Conservation (phyloP, 2,797 vertebrate genomes). For the Thripadectes ignobilis region DNA sequence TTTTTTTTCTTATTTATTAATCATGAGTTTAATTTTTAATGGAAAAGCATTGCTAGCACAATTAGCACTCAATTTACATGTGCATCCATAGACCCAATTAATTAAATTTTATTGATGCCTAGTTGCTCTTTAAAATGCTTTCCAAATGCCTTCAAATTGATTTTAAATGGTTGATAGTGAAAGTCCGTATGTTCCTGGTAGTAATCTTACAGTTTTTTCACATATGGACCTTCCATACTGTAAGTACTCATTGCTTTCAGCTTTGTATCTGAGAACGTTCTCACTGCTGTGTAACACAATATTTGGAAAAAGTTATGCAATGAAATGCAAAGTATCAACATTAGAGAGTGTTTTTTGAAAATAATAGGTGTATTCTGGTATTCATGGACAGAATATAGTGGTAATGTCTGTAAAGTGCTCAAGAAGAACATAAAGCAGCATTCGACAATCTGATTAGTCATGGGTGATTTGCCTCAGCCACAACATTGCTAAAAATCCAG, state of each 20-base stretch:
- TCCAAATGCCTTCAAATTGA: constrained; percentile 80
- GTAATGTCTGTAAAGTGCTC: background rate
- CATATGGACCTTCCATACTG: background rate
- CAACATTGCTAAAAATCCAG: background rate
- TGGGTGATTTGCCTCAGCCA: background rate
- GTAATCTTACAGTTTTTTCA: constrained; percentile 43
- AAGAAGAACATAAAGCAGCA: background rate
- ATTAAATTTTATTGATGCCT: constrained; percentile 85
- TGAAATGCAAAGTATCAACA: background rate
- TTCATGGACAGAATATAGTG: background rate
- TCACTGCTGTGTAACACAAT: background rate
- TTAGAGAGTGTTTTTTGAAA: background rate
- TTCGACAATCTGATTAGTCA: background rate
- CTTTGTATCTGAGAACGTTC: background rate
- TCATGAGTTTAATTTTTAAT: constrained; percentile 83
- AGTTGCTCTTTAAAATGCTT: constrained; percentile 81
- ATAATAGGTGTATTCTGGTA: background rate
- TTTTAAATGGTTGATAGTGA: constrained; percentile 75
- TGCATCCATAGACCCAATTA: constrained; percentile 81
- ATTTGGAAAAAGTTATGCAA: background rate
- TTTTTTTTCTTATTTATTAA: constrained; percentile 70
- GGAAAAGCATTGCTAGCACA: constrained; percentile 79
- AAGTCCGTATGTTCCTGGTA: constrained; percentile 54
- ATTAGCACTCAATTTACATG: constrained; percentile 84
- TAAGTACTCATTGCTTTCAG: background rate